Conservation (phyloP, 2,888 invertebrate species). For the Gisinianus flammeolus region DNA sequence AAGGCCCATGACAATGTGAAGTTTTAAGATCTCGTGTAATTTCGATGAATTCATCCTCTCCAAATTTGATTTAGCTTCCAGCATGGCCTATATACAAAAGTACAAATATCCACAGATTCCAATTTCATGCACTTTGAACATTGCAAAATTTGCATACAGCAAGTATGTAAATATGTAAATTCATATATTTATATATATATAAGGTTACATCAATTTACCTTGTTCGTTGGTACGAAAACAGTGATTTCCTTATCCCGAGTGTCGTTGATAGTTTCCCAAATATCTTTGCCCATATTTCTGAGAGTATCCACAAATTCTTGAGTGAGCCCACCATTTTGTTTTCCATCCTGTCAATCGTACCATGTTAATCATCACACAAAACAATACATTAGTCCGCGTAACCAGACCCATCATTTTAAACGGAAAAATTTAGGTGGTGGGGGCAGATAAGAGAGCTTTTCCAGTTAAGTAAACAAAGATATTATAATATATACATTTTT, state of each 20-base stretch:
- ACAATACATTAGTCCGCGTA: background rate
- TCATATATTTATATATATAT: background rate
- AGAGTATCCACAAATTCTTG: conserved; percentile 83
- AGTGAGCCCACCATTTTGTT: conserved; percentile 76
- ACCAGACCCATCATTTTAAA: conserved; percentile 8
- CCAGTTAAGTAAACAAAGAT: conserved; percentile 35
- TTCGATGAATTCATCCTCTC: conserved; percentile 68
- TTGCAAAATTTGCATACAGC: background rate
- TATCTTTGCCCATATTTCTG: conserved; percentile 62
- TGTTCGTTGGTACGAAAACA: conserved; percentile 87
- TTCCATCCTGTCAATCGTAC: conserved; percentile 63
- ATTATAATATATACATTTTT: background rate
- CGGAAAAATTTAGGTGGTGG: background rate
- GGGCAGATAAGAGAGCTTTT: conserved; percentile 7
- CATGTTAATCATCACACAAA: conserved; percentile 22
- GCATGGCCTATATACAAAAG: conserved; percentile 25
- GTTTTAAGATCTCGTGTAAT: conserved; percentile 77
- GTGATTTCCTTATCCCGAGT: conserved; percentile 69
- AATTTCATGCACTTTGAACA: too few species aligned
- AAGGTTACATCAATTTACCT: conserved; percentile 44
- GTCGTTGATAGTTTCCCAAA: conserved; percentile 9
- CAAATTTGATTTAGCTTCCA: conserved; percentile 16
- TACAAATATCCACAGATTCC: too few species aligned
- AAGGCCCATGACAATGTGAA: conserved; percentile 80
- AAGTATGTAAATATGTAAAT: background rate